A percentile compares a stretch with the other conserved stretches of the same genome.
phyloP scores from a whole-genome alignment of 2,888 invertebrate species.

The Drosophila maculinotata region DNA sequence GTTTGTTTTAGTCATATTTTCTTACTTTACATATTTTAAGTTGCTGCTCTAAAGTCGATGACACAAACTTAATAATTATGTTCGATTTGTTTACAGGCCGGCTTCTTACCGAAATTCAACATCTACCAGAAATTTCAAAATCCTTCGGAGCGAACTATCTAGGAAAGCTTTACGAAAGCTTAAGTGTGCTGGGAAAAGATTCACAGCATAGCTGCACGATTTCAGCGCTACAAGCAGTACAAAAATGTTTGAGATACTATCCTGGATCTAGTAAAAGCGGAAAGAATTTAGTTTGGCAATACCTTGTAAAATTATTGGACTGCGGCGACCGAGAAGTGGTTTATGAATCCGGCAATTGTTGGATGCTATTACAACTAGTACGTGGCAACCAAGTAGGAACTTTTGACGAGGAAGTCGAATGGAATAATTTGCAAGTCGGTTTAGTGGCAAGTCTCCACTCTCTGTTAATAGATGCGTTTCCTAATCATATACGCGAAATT shows the following conservation, averaged over 20 bases:
- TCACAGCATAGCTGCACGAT: conserved; percentile 6
- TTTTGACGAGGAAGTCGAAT: conserved; percentile 29
- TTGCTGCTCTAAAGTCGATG: too few species aligned
- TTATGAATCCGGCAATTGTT: conserved; percentile 50
- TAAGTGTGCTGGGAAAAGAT: conserved; percentile 18
- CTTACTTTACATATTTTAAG: too few species aligned
- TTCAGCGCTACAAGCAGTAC: conserved; percentile 35
- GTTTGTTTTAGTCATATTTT: too few species aligned
- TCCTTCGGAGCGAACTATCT: conserved; percentile 43
- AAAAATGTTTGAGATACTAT: conserved; percentile 51
- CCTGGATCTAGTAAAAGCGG: conserved; percentile 56
- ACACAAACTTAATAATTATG: background rate
- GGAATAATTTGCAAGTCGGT: conserved; percentile 51
- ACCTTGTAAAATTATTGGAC: conserved; percentile 46
- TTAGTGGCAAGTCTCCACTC: conserved; percentile 36
- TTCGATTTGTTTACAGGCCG: conserved; percentile 35
- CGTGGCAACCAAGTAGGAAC: conserved; percentile 14
- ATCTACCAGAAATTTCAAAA: conserved; percentile 37
- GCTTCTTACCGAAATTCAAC: conserved; percentile 49
- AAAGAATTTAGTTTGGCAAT: conserved; percentile 20
- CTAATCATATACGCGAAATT: conserved; percentile 2
- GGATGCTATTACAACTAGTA: conserved; percentile 59
- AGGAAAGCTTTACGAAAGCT: conserved; percentile 40
- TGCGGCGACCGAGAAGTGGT: conserved; percentile 45
- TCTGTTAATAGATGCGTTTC: conserved; percentile 33